phyloP scores from a whole-genome alignment of 2,113 vertebrate genomes.

The Pitta sordida region DNA sequence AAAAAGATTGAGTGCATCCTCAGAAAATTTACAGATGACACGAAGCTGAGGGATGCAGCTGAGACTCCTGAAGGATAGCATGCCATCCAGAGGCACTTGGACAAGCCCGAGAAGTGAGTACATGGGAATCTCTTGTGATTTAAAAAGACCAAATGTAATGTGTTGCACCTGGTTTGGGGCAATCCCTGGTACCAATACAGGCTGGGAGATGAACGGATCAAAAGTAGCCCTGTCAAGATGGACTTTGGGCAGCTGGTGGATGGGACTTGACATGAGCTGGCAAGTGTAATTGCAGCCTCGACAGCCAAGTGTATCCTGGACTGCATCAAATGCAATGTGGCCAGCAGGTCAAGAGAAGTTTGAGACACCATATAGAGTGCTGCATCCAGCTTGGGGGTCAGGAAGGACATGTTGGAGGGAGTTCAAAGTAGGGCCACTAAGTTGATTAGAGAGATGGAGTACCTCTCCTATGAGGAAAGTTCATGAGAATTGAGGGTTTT shows the following conservation, averaged over 20 bases:
- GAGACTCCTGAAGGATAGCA: neutral
- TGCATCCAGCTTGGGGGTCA: neutral
- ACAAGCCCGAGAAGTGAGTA: neutral
- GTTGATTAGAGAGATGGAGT: neutral
- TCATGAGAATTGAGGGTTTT: neutral
- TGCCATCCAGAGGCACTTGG: neutral
- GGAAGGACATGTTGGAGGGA: neutral
- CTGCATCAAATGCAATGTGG: neutral
- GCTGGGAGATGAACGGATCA: neutral
- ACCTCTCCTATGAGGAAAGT: neutral
- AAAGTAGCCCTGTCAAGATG: neutral
- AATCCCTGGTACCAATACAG: neutral
- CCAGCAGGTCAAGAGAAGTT: neutral
- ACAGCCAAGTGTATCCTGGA: neutral
- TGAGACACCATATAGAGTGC: neutral
- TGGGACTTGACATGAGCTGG: neutral
- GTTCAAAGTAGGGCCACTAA: neutral
- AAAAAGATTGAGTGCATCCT: neutral
- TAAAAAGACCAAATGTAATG: neutral
- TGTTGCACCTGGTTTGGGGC: neutral
- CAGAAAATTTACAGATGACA: neutral
- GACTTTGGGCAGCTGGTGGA: neutral
- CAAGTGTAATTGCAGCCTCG: neutral
- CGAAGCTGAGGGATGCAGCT: neutral
- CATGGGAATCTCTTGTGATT: neutral